A percentile compares a stretch with the other conserved stretches of the same genome.
Evolutionary conservation across 2,797 vertebrate species (phyloP).

Genomic region (Antennarius maculatus): DNA sequence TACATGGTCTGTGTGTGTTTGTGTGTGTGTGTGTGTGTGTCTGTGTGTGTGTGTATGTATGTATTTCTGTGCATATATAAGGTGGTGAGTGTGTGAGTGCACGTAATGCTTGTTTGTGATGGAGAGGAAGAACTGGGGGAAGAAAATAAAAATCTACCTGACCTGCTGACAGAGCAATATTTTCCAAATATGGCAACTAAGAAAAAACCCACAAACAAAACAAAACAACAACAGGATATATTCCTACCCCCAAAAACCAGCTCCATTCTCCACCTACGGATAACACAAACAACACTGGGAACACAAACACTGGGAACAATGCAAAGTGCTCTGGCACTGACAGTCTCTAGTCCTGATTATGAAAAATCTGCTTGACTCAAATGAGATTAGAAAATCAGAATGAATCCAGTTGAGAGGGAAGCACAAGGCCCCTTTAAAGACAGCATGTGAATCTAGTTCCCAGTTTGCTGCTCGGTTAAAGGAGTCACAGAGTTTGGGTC

Average conservation of each 20-base stretch:
- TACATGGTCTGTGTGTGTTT: conserved; percentile 47
- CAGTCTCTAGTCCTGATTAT: conserved; percentile 12
- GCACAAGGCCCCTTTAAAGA: too few relatives aligned
- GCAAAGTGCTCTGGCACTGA: neutral
- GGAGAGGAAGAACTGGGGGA: conserved; percentile 36
- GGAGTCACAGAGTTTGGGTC: too few relatives aligned
- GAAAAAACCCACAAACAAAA: conserved; percentile 8
- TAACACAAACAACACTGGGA: conserved; percentile 21
- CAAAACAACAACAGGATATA: conserved; percentile 33
- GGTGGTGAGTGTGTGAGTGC: conserved; percentile 23
- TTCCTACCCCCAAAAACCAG: conserved; percentile 43
- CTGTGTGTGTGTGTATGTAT: conserved; percentile 18
- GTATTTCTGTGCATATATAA: conserved; percentile 16
- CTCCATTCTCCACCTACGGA: conserved; percentile 23
- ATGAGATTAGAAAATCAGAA: conserved; percentile 27
- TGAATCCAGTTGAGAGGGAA: conserved; percentile 2
- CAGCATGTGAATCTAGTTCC: too few relatives aligned
- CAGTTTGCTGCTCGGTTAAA: too few relatives aligned
- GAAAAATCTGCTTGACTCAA: conserved; percentile 30
- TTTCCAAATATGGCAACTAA: conserved; percentile 61
- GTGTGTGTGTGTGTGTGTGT: conserved; percentile 15
- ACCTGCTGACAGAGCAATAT: conserved; percentile 77
- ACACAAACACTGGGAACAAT: conserved; percentile 4
- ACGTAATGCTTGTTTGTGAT: conserved; percentile 50
- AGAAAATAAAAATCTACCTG: conserved; percentile 61